Conservation (phyloP, 2,797 vertebrate genomes). For the Vultur gryphus region DNA sequence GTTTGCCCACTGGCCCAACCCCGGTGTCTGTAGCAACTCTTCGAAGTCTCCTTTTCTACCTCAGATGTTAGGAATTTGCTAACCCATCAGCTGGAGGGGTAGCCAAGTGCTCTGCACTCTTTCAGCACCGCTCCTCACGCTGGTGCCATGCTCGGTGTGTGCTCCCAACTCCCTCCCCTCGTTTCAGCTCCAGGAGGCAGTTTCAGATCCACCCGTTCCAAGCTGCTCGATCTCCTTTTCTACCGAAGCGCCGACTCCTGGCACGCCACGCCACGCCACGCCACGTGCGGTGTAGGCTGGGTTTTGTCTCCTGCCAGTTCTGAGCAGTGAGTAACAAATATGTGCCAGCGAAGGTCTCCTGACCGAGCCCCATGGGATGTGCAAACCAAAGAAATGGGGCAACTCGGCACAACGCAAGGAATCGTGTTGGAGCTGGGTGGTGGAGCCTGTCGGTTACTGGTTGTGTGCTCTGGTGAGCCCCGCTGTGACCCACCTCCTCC, state of each 20-base stretch:
- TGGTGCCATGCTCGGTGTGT: accelerated
- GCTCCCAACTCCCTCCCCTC: not conserved
- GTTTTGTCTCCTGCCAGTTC: not conserved
- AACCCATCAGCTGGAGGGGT: not conserved
- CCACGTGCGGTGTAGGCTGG: accelerated
- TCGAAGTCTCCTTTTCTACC: not conserved
- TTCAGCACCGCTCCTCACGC: not conserved
- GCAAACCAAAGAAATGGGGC: not conserved
- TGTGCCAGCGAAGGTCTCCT: not conserved
- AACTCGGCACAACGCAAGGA: accelerated
- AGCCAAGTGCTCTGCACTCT: not conserved
- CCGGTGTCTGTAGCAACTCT: not conserved
- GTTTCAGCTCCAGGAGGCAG: not conserved
- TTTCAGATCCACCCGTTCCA: not conserved
- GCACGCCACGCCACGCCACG: not conserved
- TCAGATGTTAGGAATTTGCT: slow-evolving; percentile 10
- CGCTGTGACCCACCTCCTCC: not conserved
- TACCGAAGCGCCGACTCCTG: accelerated
- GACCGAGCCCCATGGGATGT: accelerated
- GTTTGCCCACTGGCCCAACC: not conserved
- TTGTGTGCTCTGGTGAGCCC: not conserved
- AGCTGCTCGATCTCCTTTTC: not conserved
- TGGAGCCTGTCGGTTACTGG: not conserved
- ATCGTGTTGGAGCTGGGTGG: not conserved
- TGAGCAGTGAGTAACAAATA: not conserved